phyloP scores from a whole-genome alignment of 2,113 vertebrate species.

The Colaptes auratus region DNA sequence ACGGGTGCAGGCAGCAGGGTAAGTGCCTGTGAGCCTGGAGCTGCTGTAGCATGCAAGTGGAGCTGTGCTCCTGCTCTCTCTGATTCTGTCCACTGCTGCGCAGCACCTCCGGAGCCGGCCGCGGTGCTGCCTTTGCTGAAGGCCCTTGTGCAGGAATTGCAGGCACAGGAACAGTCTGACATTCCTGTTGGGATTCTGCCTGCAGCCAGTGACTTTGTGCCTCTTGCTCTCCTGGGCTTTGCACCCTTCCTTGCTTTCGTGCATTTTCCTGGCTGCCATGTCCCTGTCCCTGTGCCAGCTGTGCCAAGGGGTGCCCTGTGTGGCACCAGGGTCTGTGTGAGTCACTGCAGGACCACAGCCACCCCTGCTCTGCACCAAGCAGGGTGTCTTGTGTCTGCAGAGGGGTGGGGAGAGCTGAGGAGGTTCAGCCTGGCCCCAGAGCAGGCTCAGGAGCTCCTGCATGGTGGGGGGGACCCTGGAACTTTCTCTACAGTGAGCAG shows the following conservation, averaged over 20 bases:
- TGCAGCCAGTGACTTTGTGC: not conserved
- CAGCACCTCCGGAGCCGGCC: too few relatives aligned
- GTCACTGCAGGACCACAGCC: not conserved
- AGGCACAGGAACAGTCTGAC: not conserved
- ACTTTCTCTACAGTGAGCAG: not conserved
- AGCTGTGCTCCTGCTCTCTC: not conserved
- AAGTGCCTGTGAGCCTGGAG: rapidly evolving
- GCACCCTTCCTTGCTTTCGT: rapidly evolving
- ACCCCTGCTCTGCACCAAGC: rapidly evolving
- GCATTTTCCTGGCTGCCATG: not conserved
- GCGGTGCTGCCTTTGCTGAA: not conserved
- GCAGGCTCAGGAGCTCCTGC: not conserved
- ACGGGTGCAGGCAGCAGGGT: not conserved
- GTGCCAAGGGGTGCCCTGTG: not conserved
- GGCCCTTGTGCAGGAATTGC: not conserved
- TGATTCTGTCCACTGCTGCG: not conserved
- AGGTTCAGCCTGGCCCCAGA: not conserved
- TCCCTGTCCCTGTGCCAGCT: not conserved
- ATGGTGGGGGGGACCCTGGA: rapidly evolving
- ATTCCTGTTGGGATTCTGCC: not conserved
- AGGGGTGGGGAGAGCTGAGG: not conserved
- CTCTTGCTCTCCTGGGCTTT: not conserved
- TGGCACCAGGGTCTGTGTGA: rapidly evolving
- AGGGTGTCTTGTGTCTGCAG: rapidly evolving
- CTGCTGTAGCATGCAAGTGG: not conserved